Evolutionary conservation across 1,140 invertebrate genomes (phyloP), one percentile per base, ranked within the genome.

Genomic region (Atopsyche davidsoni): DNA sequence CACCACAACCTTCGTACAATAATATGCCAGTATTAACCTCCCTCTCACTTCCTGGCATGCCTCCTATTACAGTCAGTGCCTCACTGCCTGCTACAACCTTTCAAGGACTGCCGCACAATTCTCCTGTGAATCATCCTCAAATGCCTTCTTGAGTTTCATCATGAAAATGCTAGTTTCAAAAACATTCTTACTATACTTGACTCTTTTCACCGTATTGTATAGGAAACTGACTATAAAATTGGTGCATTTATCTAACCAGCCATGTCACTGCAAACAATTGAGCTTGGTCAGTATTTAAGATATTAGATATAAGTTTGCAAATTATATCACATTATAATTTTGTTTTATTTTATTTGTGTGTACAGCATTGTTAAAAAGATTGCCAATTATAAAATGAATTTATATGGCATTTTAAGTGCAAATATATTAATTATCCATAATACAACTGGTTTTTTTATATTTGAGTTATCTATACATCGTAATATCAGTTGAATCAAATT

Each of bases 31-130:
- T 74, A 7, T 60, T 83, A 18, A 86, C 83, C 1, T 84, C 85
- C 0, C 79, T 89, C n/a, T 79, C 78, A 24, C 66, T 88, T 49
- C 85, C 84, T 16, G 85, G 85, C 11, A 86, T 88, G 83, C 86
- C 86, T 16, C 83, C 85, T 3, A 85, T 88, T 50, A 88, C 85
- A n/a, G 85, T 87, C 1, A 86, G 82, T 62, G 81, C 84, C 14
- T 81, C 82, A 23, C 61, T 87, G 48, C 81, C 82, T 11, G 66
- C 72, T 2, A 64, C 67, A 4, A 72, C 70, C 2, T 68, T 73
- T 63, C 66, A 75, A 53, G 70, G 69, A 58, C 67, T 75, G 36
- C 65, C 71, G 31, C 67, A 71, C 39, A 67, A 71, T 50, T 66
- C 69, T 51, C 56, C 64, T 42, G 68, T 46, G 59, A 72, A 56